Evolutionary conservation across 2,113 vertebrate genomes (phyloP), one percentile per base, ranked within the genome.

Genomic region (Saguinus midas): DNA sequence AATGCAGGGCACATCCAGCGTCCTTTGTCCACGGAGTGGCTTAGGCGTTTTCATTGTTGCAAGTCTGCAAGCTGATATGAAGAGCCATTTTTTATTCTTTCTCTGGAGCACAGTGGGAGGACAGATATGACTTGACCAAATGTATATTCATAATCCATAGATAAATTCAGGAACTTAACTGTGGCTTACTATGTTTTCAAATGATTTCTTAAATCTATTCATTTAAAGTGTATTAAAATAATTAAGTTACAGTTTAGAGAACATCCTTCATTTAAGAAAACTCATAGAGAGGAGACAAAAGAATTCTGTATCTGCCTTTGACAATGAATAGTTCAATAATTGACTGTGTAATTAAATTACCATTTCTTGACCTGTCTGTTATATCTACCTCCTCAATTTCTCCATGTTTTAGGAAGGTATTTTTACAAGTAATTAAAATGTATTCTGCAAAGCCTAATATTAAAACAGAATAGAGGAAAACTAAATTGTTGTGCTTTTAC

Each of bases 261-360:
- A 45, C 37, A 93, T 16, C 55, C 8, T 78, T 91, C 66, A 93
- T 70, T 52, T 45, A 82, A 58, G 72, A 72, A 11, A n/a, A 52
- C 32, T 89, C 73, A 73, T 5, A 84, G 75, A 88, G 27, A 85
- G 23, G 43, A n/a, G 55, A 70, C 23, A 92, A 82, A 79, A 17
- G 52, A 79, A 72, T 66, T 52, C 23, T 40, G 0, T 45, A 50
- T 35, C 32, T 85, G 21, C 37, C 55, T 85, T 80, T 72, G 79
- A n/a, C 52, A 89, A 92, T 68, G 32, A 64, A n/a, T 21, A 95
- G 55, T 7, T 20, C 20, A 29, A 17, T 76, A 73, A 90, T 58
- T 90, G n/a, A 87, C 45, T 13, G 6, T 86, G 10, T 86, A 92
- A 97, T 95, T 95, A 92, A 90, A 96, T 94, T 66, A 94, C 1